Base-by-base conservation (phyloP, 2,888 invertebrate genomes). In the Drosophila nr. perissopoda region DNA sequence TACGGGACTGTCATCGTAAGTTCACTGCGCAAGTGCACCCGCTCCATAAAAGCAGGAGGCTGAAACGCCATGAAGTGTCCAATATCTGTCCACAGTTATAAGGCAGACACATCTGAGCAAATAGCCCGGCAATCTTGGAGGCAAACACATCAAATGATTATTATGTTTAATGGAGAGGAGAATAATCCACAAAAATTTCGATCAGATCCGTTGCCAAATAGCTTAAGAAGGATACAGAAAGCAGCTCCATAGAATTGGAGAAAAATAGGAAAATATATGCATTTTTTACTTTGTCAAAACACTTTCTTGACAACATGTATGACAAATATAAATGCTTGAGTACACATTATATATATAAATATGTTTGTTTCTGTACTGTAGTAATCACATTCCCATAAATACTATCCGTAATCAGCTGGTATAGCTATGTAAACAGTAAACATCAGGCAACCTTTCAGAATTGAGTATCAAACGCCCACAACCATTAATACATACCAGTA, bases 401-500 rank as follows among this genome's bases (percentile, higher is more conserved):
- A 46, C 13, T 25, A 16, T 46, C 21, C 13, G 7, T 16, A 13
- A 46, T 21, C 46, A 46, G 13, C 21, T 13, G 13, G 13, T 13
- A 21, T 42, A 13, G 13, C 46, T 4, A 21, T 7, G 7, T 7
- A 46, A 46, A 8, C 46, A 46, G 21, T 46, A 25, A 46, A 25
- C 21, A 46, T 46, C 7, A 25, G 7, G 7, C 7, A 21, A 25
- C 2, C 46, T 25, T 25, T 46, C 4, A 1, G 25, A 16, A 46
- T 46, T 16, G 21, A 46, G 21, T 13, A 11, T 21, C 6, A 42
- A 46, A 46, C 21, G 10, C 10, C 3, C 10, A 33, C 10, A 21
- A 33, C 16, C 46, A 46, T 8, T 25, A 8, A 52, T 33, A 52
- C 52, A 33, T 52, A 52, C 52, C 52, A 21, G 52, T 21, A 31